Percentiles rank a stretch among this genome's conserved stretches.
phyloP scores from a whole-genome alignment of 2,797 vertebrate species.

The Geotrypetes seraphini region DNA sequence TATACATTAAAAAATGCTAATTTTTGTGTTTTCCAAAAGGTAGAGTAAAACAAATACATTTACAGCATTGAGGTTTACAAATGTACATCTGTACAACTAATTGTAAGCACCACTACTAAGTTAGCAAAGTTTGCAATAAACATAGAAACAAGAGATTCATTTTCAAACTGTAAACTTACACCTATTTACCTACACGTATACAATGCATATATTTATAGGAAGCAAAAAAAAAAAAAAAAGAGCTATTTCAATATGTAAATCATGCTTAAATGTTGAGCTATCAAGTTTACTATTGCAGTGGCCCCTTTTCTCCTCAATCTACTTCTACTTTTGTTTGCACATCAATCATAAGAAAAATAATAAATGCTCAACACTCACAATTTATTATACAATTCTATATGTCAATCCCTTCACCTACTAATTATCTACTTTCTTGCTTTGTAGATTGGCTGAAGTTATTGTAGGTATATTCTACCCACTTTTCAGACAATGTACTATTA shows the following conservation, averaged over 20 bases:
- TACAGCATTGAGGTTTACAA: slow-evolving; percentile 99
- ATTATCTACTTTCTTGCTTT: slow-evolving; percentile 39
- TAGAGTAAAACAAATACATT: slow-evolving; percentile 94
- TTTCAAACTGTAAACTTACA: slow-evolving; percentile 90
- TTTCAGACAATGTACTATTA: slow-evolving; percentile 31
- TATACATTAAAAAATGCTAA: slow-evolving; percentile 98
- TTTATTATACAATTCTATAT: slow-evolving; percentile 46
- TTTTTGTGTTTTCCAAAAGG: slow-evolving; percentile 65
- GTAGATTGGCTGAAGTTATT: slow-evolving; percentile 47
- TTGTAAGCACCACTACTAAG: slow-evolving; percentile 86
- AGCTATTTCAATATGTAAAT: slow-evolving; percentile 71
- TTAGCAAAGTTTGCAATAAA: slow-evolving; percentile 90
- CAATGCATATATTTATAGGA: slow-evolving; percentile 94
- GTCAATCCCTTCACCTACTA: slow-evolving; percentile 51
- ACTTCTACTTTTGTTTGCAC: slow-evolving; percentile 38
- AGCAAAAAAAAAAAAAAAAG: slow-evolving; percentile 63
- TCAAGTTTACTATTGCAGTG: slow-evolving; percentile 62
- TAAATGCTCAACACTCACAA: slow-evolving; percentile 52
- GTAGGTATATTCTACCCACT: slow-evolving; percentile 25
- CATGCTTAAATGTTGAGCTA: slow-evolving; percentile 78
- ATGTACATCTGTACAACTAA: slow-evolving; percentile 99
- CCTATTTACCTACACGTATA: slow-evolving; percentile 87
- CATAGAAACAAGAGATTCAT: slow-evolving; percentile 71
- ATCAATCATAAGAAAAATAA: slow-evolving; percentile 58
- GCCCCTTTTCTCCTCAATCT: slow-evolving; percentile 50